phyloP scores from a whole-genome alignment of 2,113 vertebrate species.

The Dunckerocampus dactyliophorus region DNA sequence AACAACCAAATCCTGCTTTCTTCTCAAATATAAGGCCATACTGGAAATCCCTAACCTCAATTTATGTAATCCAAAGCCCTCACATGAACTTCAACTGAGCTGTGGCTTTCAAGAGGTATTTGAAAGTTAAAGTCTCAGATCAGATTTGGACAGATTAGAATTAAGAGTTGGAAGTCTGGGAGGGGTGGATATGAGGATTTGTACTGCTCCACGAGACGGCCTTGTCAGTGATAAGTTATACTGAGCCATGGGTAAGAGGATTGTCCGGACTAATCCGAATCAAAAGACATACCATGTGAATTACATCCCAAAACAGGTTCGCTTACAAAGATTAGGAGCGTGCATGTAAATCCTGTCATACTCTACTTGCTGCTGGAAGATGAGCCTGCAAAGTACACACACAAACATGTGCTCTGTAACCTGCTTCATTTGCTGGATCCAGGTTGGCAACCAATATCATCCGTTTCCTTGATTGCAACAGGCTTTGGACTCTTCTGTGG shows the following conservation, averaged over 20 bases:
- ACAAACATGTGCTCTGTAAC: constrained; percentile 68
- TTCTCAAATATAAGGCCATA: constrained; percentile 55
- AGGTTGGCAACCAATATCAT: constrained; percentile 30
- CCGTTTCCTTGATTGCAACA: constrained; percentile 48
- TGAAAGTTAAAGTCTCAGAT: constrained; percentile 77
- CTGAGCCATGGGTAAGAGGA: constrained; percentile 79
- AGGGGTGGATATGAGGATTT: constrained; percentile 72
- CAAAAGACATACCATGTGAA: constrained; percentile 85
- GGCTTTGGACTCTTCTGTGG: constrained; percentile 28
- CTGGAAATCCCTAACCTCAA: constrained; percentile 65
- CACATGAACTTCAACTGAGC: constrained; percentile 67
- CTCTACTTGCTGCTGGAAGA: constrained; percentile 70
- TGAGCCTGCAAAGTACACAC: constrained; percentile 68
- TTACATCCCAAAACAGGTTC: constrained; percentile 85
- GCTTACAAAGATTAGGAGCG: constrained; percentile 79
- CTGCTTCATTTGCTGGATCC: constrained; percentile 44
- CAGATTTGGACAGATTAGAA: constrained; percentile 79
- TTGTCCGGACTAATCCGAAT: constrained; percentile 81
- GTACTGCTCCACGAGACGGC: constrained; percentile 69
- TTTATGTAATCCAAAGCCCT: constrained; percentile 70
- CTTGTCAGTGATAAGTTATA: constrained; percentile 78
- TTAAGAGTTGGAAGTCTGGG: constrained; percentile 65
- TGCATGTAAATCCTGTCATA: constrained; percentile 77
- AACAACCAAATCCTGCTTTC: constrained; percentile 30
- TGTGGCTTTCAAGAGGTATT: constrained; percentile 75